These are phyloP conservation scores for Arctia plantaginis DNA, from an alignment of 2,888 invertebrate species.

Conservation along the genomic window DNA sequence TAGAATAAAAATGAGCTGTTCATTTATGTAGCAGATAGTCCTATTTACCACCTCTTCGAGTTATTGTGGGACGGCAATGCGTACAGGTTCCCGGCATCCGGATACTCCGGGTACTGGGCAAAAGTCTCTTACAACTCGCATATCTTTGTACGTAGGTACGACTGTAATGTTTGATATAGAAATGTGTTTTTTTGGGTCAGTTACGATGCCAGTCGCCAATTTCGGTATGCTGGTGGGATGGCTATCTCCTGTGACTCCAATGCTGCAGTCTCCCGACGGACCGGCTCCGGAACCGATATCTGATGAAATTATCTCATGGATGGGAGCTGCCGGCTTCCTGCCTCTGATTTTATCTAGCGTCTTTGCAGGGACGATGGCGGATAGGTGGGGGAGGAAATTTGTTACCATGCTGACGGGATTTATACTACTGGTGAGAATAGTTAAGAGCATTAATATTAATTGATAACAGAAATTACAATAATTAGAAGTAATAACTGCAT, in stretches of 20 bases:
- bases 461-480: not conserved
- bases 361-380: not conserved
- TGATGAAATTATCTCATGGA: conserved; percentile 12
- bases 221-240: conserved; percentile 14
- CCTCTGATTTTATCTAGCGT: not conserved
- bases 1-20: too few species aligned
- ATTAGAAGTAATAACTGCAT: not conserved
- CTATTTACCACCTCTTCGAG: too few species aligned
- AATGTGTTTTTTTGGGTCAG: not conserved
- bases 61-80: too few species aligned
- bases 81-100: too few species aligned
- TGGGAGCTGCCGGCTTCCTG: conserved; percentile 2
- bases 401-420: conserved; percentile 5
- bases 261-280: conserved; percentile 9
- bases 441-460: not conserved
- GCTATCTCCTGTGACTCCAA: conserved; percentile 9
- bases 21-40: too few species aligned
- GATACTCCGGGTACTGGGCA: too few species aligned
- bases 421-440: not conserved
- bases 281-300: conserved; percentile 9
- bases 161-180: not conserved
- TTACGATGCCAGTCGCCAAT: conserved; percentile 7
- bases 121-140: not conserved
- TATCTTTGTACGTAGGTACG: not conserved
- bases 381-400: conserved; percentile 9